These are phyloP conservation scores for Macrochelys suwanniensis DNA, from an alignment of 2,797 vertebrate genomes.

Conservation along the genomic window DNA sequence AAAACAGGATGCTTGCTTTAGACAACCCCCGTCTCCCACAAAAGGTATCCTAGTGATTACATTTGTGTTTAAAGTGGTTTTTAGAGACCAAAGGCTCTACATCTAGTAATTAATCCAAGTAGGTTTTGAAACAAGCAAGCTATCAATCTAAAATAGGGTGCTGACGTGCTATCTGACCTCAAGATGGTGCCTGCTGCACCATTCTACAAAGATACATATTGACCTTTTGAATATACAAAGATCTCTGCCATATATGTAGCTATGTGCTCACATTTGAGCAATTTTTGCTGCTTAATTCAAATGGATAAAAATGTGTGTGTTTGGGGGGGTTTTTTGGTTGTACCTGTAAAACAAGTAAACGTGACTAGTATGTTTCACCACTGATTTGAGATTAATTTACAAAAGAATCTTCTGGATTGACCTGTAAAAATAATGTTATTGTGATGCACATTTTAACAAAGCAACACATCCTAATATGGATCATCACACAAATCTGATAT, in stretches of 20 bases:
- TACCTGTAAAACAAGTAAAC: neutral
- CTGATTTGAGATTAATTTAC: fast-evolving
- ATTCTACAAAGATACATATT: neutral
- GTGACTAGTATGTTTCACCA: fast-evolving
- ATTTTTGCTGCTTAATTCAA: neutral
- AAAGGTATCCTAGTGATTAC: neutral
- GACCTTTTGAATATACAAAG: neutral
- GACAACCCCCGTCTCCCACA: neutral
- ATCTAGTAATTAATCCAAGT: neutral
- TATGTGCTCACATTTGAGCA: neutral
- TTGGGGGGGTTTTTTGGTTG: fast-evolving
- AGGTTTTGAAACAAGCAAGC: neutral
- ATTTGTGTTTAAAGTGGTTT: neutral
- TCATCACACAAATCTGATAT: neutral
- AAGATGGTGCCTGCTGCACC: neutral
- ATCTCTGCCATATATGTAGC: neutral
- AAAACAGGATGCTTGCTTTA: neutral
- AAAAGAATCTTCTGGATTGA: neutral
- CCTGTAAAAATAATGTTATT: neutral
- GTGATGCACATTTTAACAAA: neutral
- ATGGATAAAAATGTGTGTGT: neutral
- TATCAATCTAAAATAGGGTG: neutral
- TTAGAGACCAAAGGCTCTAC: neutral
- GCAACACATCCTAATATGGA: neutral
- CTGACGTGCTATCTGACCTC: neutral